Evolutionary conservation across 2,888 invertebrate genomes (phyloP).

Genomic region (Gisinianus flammeolus): DNA sequence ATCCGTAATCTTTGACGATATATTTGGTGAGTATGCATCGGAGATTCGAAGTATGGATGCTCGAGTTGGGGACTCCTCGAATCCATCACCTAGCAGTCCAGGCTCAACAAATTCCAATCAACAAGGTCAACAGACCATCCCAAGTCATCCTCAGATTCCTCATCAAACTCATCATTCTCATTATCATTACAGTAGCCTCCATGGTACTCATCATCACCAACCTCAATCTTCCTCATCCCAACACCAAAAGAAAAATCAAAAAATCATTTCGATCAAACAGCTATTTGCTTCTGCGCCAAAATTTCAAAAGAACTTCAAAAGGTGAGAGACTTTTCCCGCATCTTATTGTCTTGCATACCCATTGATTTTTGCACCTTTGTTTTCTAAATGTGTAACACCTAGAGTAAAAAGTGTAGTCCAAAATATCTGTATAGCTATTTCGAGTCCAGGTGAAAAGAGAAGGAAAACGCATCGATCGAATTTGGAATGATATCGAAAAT

Average conservation of each 20-base stretch:
- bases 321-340: slow-evolving; percentile 67
- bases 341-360: not conserved
- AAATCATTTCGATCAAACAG: slow-evolving; percentile 84
- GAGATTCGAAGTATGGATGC: slow-evolving; percentile 63
- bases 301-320: slow-evolving; percentile 89
- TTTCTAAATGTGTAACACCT: too few species aligned
- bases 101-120: not conserved
- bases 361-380: too few species aligned
- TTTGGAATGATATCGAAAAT: not conserved
- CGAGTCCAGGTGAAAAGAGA: not conserved
- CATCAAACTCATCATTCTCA: not conserved
- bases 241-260: slow-evolving; percentile 73
- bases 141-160: not conserved
- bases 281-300: slow-evolving; percentile 95
- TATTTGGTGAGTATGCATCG: slow-evolving; percentile 74
- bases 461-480: not conserved
- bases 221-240: slow-evolving; percentile 59
- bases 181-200: slow-evolving; percentile 9
- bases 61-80: slow-evolving; percentile 26
- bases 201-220: slow-evolving; percentile 3
- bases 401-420: too few species aligned
- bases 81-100: not conserved
- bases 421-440: not conserved
- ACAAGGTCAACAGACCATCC: not conserved
- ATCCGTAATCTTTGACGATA: slow-evolving; percentile 74